These are phyloP conservation scores for Zosterops borbonicus DNA, from an alignment of 2,113 vertebrate genomes.

Conservation along the genomic window DNA sequence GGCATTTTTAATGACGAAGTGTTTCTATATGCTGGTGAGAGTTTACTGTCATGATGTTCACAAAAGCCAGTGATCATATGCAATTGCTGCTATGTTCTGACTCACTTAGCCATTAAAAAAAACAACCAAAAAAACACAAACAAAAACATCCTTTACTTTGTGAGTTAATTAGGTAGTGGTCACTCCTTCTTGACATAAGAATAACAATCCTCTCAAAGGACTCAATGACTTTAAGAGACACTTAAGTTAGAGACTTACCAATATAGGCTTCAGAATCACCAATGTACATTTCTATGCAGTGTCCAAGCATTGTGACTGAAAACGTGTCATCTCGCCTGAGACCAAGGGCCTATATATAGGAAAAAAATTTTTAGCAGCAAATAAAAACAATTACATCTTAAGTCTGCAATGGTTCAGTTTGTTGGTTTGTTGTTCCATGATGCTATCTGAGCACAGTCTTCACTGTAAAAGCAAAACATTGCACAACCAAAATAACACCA, in stretches of 20 bases:
- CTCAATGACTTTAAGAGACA: not conserved
- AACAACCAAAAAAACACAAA: not conserved
- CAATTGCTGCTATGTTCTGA: not conserved
- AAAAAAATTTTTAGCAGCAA: not conserved
- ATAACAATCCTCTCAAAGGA: not conserved
- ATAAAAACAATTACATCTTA: not conserved
- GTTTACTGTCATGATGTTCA: not conserved
- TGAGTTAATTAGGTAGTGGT: not conserved
- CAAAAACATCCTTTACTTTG: not conserved
- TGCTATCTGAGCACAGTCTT: not conserved
- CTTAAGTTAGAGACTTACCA: conserved; percentile 70
- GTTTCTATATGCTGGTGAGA: not conserved
- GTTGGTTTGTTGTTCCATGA: not conserved
- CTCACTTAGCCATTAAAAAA: not conserved
- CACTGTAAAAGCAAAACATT: not conserved
- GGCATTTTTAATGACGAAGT: not conserved
- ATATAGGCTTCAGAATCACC: conserved; percentile 98
- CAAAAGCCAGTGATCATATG: not conserved
- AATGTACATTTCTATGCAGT: conserved; percentile 99
- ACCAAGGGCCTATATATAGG: conserved; percentile 86
- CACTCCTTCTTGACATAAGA: not conserved
- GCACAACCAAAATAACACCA: not conserved
- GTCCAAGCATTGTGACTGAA: conserved; percentile 98
- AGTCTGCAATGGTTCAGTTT: not conserved
- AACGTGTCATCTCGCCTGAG: conserved; percentile 97